These are phyloP conservation scores for Lepidurus apus DNA, from an alignment of 1,140 invertebrate genomes.

Conservation along the genomic window DNA sequence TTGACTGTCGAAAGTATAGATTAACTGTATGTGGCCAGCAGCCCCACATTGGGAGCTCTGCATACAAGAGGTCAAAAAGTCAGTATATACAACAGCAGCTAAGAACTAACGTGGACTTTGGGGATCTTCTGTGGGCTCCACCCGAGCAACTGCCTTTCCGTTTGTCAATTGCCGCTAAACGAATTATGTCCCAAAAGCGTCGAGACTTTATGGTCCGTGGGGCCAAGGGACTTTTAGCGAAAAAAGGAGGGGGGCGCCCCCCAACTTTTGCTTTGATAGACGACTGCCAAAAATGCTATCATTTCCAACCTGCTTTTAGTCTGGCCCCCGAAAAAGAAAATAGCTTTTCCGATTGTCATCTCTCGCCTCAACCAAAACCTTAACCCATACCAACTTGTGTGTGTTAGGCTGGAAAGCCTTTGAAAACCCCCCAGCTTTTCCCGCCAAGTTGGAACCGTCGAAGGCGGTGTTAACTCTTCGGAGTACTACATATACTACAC, in stretches of 20 bases:
- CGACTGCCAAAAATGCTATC: neutral
- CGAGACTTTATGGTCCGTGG: slow-evolving; percentile 4
- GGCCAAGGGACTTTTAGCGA: neutral
- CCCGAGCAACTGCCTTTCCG: neutral
- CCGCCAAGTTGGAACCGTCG: no score
- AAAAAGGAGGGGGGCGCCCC: neutral
- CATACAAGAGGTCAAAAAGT: neutral
- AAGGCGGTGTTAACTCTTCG: no score
- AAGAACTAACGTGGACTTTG: neutral
- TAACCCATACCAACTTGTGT: no score
- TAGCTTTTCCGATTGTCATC: neutral
- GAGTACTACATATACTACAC: no score
- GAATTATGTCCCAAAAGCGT: slow-evolving; percentile 11
- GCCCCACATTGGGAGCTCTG: neutral
- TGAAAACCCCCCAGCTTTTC: no score
- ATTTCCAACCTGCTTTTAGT: neutral
- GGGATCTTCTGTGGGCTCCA: neutral
- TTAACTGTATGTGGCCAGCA: neutral
- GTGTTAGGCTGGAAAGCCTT: no score
- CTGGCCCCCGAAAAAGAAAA: neutral
- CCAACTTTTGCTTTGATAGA: slow-evolving; percentile 13
- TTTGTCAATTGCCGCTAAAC: slow-evolving; percentile 19
- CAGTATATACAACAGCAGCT: neutral
- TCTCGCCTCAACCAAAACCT: neutral
- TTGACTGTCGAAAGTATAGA: neutral